phyloP scores from a whole-genome alignment of 2,113 vertebrate species.

The Cyphomyrus discorhynchus region DNA sequence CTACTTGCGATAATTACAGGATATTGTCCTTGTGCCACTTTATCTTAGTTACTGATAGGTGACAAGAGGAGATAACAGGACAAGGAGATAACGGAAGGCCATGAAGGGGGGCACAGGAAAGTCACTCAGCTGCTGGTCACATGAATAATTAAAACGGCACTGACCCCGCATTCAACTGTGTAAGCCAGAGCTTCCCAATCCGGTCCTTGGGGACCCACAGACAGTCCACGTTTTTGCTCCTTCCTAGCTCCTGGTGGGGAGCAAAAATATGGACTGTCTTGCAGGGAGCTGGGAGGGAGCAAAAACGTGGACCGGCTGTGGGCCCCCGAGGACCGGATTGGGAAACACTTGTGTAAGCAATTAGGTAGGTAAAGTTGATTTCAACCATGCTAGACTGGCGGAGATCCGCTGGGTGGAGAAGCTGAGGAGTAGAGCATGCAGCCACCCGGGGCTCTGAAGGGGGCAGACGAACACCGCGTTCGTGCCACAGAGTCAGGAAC shows the following conservation, averaged over 20 bases:
- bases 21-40: conserved; percentile 1
- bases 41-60: conserved; percentile 9
- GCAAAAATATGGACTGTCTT: not conserved
- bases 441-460: not conserved
- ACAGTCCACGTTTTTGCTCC: not conserved
- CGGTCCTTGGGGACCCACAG: not conserved
- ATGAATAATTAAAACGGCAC: conserved; percentile 16
- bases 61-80: conserved; percentile 2
- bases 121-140: not conserved
- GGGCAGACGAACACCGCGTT: not conserved
- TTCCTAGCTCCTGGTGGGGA: not conserved
- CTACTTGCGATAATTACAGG: not conserved
- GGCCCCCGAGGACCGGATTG: not conserved
- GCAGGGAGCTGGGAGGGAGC: not conserved
- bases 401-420: not conserved
- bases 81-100: not conserved
- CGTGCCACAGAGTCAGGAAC: not conserved
- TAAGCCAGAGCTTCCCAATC: not conserved
- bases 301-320: not conserved
- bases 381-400: not conserved
- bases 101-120: not conserved
- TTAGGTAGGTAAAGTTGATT: not conserved
- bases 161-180: not conserved
- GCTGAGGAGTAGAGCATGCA: not conserved
- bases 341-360: not conserved